Base-by-base conservation (phyloP, 53 echinoderm and acorn worm genomes). In the Pentamera pediparva region DNA sequence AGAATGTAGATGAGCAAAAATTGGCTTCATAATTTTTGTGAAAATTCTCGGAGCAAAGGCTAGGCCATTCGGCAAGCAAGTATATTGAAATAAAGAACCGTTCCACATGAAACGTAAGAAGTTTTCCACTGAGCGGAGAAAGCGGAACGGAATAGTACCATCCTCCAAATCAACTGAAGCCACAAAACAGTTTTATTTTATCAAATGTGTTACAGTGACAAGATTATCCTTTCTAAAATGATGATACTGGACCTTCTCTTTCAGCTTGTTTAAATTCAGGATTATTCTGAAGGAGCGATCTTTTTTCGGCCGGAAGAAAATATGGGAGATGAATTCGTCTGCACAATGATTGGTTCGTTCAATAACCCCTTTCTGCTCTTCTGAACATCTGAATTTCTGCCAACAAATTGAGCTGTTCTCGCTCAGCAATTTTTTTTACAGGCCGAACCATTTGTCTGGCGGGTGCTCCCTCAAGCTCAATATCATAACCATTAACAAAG, bases 141-240 rank as follows among this genome's bases (percentile, higher is more conserved):
- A 81, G 64, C 31, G 80, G 75, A 13, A 85, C 81, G 21, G 80
- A 53, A 47, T 81, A 85, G 48, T 85, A 85, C 10, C 86, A 76
- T 85, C 76, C 19, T 54, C 81, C 7, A 80, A 47, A 33, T 85
- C 75, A 34, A 84, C 40, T 15, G 74, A 62, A 15, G 85, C 78
- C 70, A 86, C 76, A 45, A 63, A 75, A 36, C 81, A 86, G 30
- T 61, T 62, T 32, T 12, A 59, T 40, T 29, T 59, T 53, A 85
- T 75, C 29, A 86, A 57, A 4, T 39, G 45, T 30, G 71, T 56
- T 37, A 62, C 86, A 2, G 77, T 59, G n/a, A 36, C 15, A 10
- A 86, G 41, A 38, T 59, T 63, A 39, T 86, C 81, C 81, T 81
- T 76, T 75, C 80, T 75, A 39, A 80, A 85, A 65, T 85, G 80